Percentiles rank a stretch among this genome's conserved stretches.
phyloP scores from a whole-genome alignment of 1,140 invertebrate species.

The Copidosoma floridanum region DNA sequence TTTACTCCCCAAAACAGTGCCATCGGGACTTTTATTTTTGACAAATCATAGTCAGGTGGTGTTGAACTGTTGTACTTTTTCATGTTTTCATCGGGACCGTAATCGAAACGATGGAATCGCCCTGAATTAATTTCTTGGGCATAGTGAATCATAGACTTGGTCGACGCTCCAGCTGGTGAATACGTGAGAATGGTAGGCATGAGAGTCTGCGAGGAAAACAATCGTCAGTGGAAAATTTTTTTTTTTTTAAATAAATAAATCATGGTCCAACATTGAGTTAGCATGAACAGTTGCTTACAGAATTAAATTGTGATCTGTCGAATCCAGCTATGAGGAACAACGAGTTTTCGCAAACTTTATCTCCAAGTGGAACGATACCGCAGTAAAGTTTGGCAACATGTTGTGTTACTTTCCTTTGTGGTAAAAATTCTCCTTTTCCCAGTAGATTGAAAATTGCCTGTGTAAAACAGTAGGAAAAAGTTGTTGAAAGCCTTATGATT shows the following conservation, averaged over 20 bases:
- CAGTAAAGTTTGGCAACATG: too few species aligned
- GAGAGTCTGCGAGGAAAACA: too few species aligned
- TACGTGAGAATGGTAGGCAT: background rate
- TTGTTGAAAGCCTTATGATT: too few species aligned
- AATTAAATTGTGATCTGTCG: background rate
- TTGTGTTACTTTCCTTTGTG: too few species aligned
- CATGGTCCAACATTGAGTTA: background rate
- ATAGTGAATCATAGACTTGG: background rate
- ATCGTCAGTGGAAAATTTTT: too few species aligned
- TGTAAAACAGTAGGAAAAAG: too few species aligned
- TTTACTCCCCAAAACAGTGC: slow-evolving; percentile 66
- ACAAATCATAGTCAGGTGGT: slow-evolving; percentile 66
- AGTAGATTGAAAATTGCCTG: too few species aligned
- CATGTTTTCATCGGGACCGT: slow-evolving; percentile 59
- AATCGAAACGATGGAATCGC: slow-evolving; percentile 65
- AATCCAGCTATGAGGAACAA: too few species aligned
- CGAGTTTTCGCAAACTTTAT: too few species aligned
- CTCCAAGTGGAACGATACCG: too few species aligned
- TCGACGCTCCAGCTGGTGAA: background rate
- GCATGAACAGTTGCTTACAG: background rate
- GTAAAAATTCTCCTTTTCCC: too few species aligned
- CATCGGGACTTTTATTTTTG: slow-evolving; percentile 64
- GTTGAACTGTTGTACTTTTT: slow-evolving; percentile 56
- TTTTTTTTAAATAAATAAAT: background rate
- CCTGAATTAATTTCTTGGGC: slow-evolving; percentile 61